Percentiles rank a stretch among this genome's conserved stretches.
These are phyloP conservation scores for Protonemura montana DNA, from an alignment of 2,888 invertebrate genomes.

Conservation along the genomic window DNA sequence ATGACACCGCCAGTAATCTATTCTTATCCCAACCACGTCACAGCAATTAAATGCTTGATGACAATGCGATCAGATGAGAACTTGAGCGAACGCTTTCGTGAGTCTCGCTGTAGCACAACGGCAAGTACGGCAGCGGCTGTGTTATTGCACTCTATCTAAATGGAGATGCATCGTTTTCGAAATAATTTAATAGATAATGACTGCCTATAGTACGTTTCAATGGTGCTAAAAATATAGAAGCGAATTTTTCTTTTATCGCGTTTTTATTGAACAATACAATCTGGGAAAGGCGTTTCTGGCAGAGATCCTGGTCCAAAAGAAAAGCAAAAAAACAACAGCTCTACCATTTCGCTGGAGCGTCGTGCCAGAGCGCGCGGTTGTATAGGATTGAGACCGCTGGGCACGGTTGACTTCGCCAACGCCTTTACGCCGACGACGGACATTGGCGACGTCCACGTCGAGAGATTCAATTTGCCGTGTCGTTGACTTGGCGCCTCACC, in stretches of 20 bases:
- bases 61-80: neutral
- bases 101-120: neutral
- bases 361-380: too few relatives aligned
- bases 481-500: neutral
- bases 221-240: neutral
- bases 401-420: too few relatives aligned
- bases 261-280: neutral
- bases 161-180: neutral
- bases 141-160: neutral
- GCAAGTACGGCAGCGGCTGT: neutral
- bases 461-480: neutral
- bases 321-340: too few relatives aligned
- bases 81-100: neutral
- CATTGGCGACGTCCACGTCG: neutral
- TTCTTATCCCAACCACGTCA: conserved; percentile 28
- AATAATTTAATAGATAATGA: neutral
- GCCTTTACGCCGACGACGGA: too few relatives aligned
- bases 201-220: neutral
- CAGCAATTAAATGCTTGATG: conserved; percentile 13
- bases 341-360: too few relatives aligned
- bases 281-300: neutral
- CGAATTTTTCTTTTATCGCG: neutral
- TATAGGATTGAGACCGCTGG: too few relatives aligned
- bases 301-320: neutral
- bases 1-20: conserved; percentile 31